Conservation (phyloP, 2,888 invertebrate species). For the Chrysolina oricalcia region DNA sequence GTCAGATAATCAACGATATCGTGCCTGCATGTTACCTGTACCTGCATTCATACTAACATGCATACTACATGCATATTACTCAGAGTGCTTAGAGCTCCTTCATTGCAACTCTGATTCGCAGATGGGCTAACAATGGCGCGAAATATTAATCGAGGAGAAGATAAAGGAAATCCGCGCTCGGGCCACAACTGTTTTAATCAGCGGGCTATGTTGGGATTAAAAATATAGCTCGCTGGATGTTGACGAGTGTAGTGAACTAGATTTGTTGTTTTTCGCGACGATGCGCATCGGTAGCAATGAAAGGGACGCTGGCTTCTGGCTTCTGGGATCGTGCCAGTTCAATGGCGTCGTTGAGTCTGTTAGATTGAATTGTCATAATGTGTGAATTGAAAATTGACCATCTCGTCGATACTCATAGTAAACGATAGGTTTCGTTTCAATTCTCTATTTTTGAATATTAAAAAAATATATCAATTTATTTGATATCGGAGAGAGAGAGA, state of each 20-base stretch:
- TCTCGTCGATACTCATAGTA: no score
- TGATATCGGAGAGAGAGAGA: no score
- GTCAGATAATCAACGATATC: conserved; percentile 24
- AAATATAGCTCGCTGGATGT: conserved; percentile 16
- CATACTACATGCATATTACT: conserved; percentile 20
- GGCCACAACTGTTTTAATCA: conserved; percentile 5
- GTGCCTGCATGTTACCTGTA: conserved; percentile 16
- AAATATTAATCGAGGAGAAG: conserved; percentile 18
- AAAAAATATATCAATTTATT: no score
- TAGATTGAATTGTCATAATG: background rate
- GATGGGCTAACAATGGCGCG: conserved; percentile 8
- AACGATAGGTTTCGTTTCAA: no score
- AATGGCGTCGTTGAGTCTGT: background rate
- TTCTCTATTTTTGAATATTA: no score
- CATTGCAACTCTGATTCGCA: conserved; percentile 13
- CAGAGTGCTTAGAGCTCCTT: conserved; percentile 11
- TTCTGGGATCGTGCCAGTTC: conserved; percentile 15
- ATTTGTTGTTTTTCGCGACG: conserved; percentile 18
- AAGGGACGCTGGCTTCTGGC: background rate
- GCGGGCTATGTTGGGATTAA: conserved; percentile 10
- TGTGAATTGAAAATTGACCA: no score
- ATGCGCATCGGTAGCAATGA: conserved; percentile 2
- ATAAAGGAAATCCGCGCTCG: conserved; percentile 10
- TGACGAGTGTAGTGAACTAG: conserved; percentile 16
- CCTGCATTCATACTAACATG: conserved; percentile 24